phyloP scores from a whole-genome alignment of 30 jellyfish, hydroid and myxozoan genomes.

The Aurelia coerulea region DNA sequence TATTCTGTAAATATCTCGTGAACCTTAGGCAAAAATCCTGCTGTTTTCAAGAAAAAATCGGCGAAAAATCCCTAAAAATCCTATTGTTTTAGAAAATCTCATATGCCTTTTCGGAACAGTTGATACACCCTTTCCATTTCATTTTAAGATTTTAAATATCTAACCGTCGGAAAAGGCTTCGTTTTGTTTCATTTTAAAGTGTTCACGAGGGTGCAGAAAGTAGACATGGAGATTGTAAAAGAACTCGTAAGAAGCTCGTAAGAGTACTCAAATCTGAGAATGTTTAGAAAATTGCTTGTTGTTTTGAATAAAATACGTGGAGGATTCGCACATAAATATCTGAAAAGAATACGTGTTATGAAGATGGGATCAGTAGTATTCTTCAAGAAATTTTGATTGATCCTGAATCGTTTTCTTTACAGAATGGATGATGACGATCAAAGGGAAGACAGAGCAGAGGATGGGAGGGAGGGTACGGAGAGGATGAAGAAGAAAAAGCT shows the following conservation, averaged over 20 bases:
- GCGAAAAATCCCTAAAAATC: no score
- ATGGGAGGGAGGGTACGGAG: slow-evolving; percentile 13
- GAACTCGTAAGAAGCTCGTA: no score
- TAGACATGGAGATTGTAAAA: not conserved
- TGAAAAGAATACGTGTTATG: not conserved
- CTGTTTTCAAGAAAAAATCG: no score
- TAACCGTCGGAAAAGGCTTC: no score
- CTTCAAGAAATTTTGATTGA: no score
- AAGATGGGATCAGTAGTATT: not conserved
- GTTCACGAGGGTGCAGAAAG: not conserved
- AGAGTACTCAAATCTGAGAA: no score
- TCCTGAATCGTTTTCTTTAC: not conserved
- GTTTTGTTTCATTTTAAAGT: not conserved
- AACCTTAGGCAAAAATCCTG: no score
- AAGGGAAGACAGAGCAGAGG: slow-evolving; percentile 21
- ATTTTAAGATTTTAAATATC: no score
- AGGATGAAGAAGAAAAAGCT: slow-evolving; percentile 33
- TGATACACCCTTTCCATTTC: no score
- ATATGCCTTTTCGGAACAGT: no score
- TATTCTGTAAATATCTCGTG: no score
- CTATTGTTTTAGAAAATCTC: no score
- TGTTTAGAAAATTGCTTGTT: not conserved
- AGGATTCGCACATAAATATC: slow-evolving; percentile 18
- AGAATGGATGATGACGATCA: slow-evolving; percentile 27
- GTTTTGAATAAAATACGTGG: not conserved